Evolutionary conservation across 1,140 invertebrate species (phyloP).

Genomic region (Zaprionus capensis): DNA sequence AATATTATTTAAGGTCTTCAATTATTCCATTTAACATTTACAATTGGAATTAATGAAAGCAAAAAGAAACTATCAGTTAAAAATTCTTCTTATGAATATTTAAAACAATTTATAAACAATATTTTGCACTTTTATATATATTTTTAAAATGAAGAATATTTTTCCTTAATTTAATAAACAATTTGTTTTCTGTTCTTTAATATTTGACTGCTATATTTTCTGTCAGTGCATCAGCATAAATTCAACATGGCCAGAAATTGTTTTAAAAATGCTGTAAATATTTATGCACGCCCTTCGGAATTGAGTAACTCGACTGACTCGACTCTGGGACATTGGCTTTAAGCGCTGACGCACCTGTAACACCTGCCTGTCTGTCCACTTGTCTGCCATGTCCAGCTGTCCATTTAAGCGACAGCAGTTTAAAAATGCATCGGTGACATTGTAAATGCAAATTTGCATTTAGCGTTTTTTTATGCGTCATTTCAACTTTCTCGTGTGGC

Average conservation of each 20-base stretch:
- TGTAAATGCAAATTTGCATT: slow-evolving; percentile 78
- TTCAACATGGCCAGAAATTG: slow-evolving; percentile 54
- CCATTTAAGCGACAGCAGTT: slow-evolving; percentile 60
- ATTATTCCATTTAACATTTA: no score
- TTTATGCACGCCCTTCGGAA: slow-evolving; percentile 48
- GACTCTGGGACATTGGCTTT: slow-evolving; percentile 13
- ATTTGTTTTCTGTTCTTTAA: background rate
- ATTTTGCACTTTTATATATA: background rate
- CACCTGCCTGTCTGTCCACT: slow-evolving; percentile 40
- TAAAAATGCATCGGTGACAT: slow-evolving; percentile 57
- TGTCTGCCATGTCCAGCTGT: background rate
- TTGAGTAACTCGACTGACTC: background rate
- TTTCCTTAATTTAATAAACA: no score
- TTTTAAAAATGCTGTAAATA: slow-evolving; percentile 79
- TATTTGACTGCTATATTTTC: background rate
- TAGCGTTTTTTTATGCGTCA: slow-evolving; percentile 70
- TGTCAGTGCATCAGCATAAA: slow-evolving; percentile 23
- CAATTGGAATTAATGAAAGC: no score
- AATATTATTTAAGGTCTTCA: background rate
- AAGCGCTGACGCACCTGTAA: slow-evolving; percentile 49
- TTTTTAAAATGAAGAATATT: background rate
- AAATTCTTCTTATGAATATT: no score
- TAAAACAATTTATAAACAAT: background rate
- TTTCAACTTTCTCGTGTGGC: slow-evolving; percentile 51
- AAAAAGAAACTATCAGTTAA: no score